phyloP scores from a whole-genome alignment of 1,140 invertebrate species.

The Dolichoris vasculosae region DNA sequence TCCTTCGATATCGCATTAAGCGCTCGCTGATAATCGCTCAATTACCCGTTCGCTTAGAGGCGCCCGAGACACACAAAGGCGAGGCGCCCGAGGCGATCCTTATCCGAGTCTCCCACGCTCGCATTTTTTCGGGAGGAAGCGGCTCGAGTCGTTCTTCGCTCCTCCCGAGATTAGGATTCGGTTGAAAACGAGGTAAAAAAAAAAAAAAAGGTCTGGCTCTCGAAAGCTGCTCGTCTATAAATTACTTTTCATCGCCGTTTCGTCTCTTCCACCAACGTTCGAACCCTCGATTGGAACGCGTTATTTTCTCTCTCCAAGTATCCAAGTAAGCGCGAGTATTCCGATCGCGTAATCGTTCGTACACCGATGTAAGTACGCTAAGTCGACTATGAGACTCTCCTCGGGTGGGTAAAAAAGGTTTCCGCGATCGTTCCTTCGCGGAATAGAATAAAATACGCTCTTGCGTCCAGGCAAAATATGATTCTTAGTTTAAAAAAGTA shows the following conservation, averaged over 20 bases:
- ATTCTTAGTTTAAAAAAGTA: background rate
- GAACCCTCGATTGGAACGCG: too few relatives aligned
- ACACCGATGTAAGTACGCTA: background rate
- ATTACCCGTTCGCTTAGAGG: constrained; percentile 65
- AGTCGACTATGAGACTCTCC: background rate
- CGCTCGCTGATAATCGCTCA: constrained; percentile 63
- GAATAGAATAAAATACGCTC: background rate
- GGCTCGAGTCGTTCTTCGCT: background rate
- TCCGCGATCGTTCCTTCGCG: too few relatives aligned
- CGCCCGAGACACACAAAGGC: constrained; percentile 19
- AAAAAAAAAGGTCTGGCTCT: too few relatives aligned
- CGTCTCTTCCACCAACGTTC: too few relatives aligned
- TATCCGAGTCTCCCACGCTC: constrained; percentile 12
- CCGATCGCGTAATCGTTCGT: background rate
- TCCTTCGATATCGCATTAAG: constrained; percentile 58
- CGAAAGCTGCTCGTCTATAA: too few relatives aligned
- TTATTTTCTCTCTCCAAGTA: background rate
- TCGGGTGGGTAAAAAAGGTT: background rate
- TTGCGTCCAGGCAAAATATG: background rate
- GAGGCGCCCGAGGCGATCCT: background rate
- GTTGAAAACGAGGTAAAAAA: too few relatives aligned
- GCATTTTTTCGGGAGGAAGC: background rate
- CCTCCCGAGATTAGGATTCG: background rate
- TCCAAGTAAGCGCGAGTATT: background rate
- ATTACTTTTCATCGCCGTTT: too few relatives aligned